Evolutionary conservation across 2,113 vertebrate species (phyloP), one percentile per base, ranked within the genome.

Genomic region (Perognathus longimembris): DNA sequence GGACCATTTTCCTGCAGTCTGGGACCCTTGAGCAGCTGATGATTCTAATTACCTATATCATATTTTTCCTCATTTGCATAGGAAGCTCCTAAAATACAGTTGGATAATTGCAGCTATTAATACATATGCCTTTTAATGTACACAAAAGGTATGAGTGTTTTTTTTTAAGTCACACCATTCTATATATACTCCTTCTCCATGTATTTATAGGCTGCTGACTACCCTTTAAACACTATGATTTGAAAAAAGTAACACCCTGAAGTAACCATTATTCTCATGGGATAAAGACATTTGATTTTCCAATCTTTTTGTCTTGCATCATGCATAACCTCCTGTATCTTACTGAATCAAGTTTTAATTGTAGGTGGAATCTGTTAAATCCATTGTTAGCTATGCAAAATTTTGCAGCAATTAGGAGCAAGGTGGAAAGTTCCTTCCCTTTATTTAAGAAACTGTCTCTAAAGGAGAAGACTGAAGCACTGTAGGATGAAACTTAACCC

Each of bases 351-450:
- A 80, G 93, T 54, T 96, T 84, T 90, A 86, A 91, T 89, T 93
- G 95, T 94, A 93, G 94, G 95, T 91, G 89, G 95, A 57, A 93
- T 93, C 80, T 94, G 95, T 94, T 94, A n/a, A 92, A 93, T 61
- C 86, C 73, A 94, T 89, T 95, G 87, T 95, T 91, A 94, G 87
- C 40, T 91, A 73, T 96, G 95, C 87, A 96, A 92, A 96, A 81
- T n/a, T 89, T 6, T 87, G 84, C 77, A 81, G 84, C 76, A 93
- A 54, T 94, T 87, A 81, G 61, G 74, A 95, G 45, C 57, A 78
- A 93, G 74, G 67, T 76, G 69, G 42, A 63, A 91, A 61, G 40
- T 67, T 88, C 20, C 14, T 88, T n/a, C 84, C 64, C 34, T 64
- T 81, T 84, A 42, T 80, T 94, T 87, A 73, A 61, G 50, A 90